These are phyloP conservation scores for Mylabris sibirica DNA, from an alignment of 2,888 invertebrate genomes.

Conservation along the genomic window DNA sequence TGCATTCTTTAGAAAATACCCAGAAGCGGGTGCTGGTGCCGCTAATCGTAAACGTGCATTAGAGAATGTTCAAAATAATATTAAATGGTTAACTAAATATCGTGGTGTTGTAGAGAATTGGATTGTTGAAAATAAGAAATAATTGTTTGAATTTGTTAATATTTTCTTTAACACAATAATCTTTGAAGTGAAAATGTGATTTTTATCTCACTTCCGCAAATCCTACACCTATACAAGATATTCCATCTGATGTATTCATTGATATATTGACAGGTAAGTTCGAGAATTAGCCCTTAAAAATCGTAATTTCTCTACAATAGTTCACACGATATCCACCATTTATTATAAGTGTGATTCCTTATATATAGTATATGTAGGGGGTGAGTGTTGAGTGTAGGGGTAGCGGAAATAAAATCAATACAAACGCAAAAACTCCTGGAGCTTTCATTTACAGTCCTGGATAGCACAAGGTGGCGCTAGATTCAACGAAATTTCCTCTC, in stretches of 20 bases:
- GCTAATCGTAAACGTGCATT: slow-evolving; percentile 75
- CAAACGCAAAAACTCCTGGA: background rate
- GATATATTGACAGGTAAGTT: too few species aligned
- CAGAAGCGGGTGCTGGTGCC: slow-evolving; percentile 87
- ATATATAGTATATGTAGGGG: background rate
- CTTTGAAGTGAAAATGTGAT: too few species aligned
- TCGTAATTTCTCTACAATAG: too few species aligned
- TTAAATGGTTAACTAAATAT: slow-evolving; percentile 77
- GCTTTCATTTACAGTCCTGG: slow-evolving; percentile 1
- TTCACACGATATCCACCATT: too few species aligned
- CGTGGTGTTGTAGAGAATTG: slow-evolving; percentile 68
- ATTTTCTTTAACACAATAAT: background rate
- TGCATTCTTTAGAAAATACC: slow-evolving; percentile 78
- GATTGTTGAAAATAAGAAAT: slow-evolving; percentile 51
- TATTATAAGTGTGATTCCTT: background rate
- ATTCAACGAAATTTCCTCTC: slow-evolving; percentile 22
- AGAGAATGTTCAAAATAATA: slow-evolving; percentile 80
- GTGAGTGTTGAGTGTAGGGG: background rate
- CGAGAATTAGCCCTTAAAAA: too few species aligned
- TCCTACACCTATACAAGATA: too few species aligned
- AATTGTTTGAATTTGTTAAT: background rate
- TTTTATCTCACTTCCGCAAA: too few species aligned
- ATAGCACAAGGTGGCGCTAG: slow-evolving; percentile 27
- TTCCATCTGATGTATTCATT: too few species aligned
- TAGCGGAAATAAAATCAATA: slow-evolving; percentile 5